Evolutionary conservation across 1,140 invertebrate species (phyloP).

Genomic region (Globodera rostochiensis): DNA sequence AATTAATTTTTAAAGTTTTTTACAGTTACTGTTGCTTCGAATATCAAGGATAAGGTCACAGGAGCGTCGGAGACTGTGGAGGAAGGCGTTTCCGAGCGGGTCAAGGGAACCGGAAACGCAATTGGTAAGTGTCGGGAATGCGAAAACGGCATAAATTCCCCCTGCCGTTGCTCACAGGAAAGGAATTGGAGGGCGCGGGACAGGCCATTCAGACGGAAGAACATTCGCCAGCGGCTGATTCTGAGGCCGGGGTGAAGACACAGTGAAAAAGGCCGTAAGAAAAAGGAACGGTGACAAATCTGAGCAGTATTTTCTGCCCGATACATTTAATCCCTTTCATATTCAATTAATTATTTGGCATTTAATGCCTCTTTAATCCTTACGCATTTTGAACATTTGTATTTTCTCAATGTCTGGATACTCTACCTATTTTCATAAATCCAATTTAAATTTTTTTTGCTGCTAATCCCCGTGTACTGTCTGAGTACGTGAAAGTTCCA

Average conservation of each 20-base stretch:
- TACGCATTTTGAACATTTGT: too few species aligned
- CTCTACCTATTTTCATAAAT: too few species aligned
- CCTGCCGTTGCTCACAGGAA: background rate
- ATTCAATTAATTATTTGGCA: too few species aligned
- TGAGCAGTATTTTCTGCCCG: too few species aligned
- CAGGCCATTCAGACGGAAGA: constrained; percentile 30
- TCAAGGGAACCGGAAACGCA: constrained; percentile 21
- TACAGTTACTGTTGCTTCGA: constrained; percentile 28
- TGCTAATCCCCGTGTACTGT: too few species aligned
- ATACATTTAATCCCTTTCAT: too few species aligned
- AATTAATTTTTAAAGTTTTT: constrained; percentile 2
- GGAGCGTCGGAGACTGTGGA: constrained; percentile 8
- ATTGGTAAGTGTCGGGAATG: background rate
- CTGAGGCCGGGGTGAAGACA: constrained; percentile 3
- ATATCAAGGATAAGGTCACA: constrained; percentile 24
- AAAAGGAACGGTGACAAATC: too few species aligned
- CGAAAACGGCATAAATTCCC: too few species aligned
- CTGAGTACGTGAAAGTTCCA: too few species aligned
- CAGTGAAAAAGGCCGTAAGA: background rate
- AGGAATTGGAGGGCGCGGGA: constrained; percentile 26
- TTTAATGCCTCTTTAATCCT: too few species aligned
- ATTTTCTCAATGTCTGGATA: too few species aligned
- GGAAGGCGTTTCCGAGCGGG: constrained; percentile 17
- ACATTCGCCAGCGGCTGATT: background rate
- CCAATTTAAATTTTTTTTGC: too few species aligned